Evolutionary conservation across 1,140 invertebrate species (phyloP), one percentile per base, ranked within the genome.

Genomic region (Drosophila dunni): DNA sequence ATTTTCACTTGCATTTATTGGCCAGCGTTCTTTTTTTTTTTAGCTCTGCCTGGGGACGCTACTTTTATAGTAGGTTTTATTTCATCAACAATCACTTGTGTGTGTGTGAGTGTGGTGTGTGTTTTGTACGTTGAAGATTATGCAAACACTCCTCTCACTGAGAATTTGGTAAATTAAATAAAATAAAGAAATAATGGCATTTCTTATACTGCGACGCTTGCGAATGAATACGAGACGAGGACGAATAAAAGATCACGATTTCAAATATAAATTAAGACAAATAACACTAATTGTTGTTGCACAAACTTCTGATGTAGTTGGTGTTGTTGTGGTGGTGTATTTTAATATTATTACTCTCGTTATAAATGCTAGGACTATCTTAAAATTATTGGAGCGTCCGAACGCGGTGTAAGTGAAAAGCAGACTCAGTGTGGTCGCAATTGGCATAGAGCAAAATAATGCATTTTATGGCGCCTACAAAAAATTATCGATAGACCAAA

Each of bases 331-430:
- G 40, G 24, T 33, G 7, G 34, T n/a, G 8, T 40, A 42, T 29
- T 40, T n/a, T 17, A 42, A 45, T 60, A 62, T 46, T 60, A 69
- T 45, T 75, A 66, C 20, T 60, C 53, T 60, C 61, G 61, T 61
- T 74, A 63, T 44, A 74, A 75, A 73, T 46, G 58, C 78, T 81
- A 81, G 50, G 51, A 61, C 70, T 74, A 74, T 69, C 71, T 73
- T 83, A 83, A 75, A 81, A 78, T 65, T 72, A 71, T 63, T 70
- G 66, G 63, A 64, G 79, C 79, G 70, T 50, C 79, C 79, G 62
- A 66, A 60, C 79, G 75, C 71, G 63, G 54, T 54, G 70, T 67
- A 53, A 67, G 64, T 67, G 63, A 73, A 73, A 73, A 73, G 40
- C 70, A 61, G 48, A 73, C 70, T 73, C 58, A 70, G 40, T 68